Percentiles rank a stretch among this genome's conserved stretches.
phyloP scores from a whole-genome alignment of 2,797 vertebrate genomes.

The Taeniopygia guttata region DNA sequence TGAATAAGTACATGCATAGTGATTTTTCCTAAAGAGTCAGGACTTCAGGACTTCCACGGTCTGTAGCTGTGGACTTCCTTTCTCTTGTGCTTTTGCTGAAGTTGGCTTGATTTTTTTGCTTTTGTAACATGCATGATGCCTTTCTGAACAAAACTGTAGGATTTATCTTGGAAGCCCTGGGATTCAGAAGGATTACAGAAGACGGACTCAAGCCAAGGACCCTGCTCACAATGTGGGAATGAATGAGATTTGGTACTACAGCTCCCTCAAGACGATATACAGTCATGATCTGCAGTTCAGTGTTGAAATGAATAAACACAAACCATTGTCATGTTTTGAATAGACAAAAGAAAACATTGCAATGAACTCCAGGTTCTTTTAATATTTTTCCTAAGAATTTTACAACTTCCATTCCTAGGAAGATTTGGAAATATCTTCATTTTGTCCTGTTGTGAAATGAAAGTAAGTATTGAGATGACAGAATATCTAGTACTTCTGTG shows the following conservation, averaged over 20 bases:
- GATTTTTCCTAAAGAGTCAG: neutral
- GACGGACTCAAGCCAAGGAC: constrained; percentile 8
- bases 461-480: neutral
- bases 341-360: constrained; percentile 1
- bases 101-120: neutral
- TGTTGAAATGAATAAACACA: constrained; percentile 38
- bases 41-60: neutral
- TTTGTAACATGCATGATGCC: neutral
- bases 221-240: constrained; percentile 12
- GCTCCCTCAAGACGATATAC: neutral
- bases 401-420: neutral
- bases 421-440: neutral
- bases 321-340: constrained; percentile 35
- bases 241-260: constrained; percentile 27
- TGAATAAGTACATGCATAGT: neutral
- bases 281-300: neutral
- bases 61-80: neutral
- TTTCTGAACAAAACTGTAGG: neutral
- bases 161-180: neutral
- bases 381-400: neutral
- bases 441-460: neutral
- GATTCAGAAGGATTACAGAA: neutral
- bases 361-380: neutral
- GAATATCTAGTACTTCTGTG: neutral
- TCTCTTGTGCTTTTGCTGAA: neutral